Percentiles rank a stretch among this genome's conserved stretches.
These are phyloP conservation scores for Phalacrocorax pelagicus DNA, from an alignment of 2,113 vertebrate genomes.

Conservation along the genomic window DNA sequence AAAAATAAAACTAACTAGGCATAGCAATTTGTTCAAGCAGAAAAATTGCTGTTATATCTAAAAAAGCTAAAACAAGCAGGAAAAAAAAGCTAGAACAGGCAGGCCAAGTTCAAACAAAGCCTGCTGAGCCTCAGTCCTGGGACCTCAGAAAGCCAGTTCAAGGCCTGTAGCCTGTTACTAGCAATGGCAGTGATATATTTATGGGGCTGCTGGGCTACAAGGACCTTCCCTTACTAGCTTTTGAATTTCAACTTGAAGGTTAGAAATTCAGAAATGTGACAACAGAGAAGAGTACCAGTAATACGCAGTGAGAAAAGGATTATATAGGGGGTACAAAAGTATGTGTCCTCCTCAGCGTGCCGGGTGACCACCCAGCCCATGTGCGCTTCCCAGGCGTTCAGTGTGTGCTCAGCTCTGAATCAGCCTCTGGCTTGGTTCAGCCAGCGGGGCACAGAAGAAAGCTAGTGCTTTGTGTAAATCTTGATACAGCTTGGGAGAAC, in stretches of 20 bases:
- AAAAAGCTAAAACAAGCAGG: neutral
- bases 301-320: neutral
- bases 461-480: neutral
- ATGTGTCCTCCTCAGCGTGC: neutral
- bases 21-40: neutral
- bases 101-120: neutral
- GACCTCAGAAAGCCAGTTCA: neutral
- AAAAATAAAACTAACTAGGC: neutral
- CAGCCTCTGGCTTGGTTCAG: neutral
- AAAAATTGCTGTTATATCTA: neutral
- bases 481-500: neutral
- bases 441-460: neutral
- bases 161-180: neutral
- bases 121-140: neutral
- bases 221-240: neutral
- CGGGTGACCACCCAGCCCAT: neutral
- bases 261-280: neutral
- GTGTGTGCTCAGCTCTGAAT: neutral
- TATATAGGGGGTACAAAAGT: neutral
- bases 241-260: neutral
- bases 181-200: neutral
- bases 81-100: neutral
- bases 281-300: neutral
- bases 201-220: neutral
- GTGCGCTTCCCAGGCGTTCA: neutral